Evolutionary conservation across 2,113 vertebrate genomes (phyloP).

Genomic region (Mastomys coucha): DNA sequence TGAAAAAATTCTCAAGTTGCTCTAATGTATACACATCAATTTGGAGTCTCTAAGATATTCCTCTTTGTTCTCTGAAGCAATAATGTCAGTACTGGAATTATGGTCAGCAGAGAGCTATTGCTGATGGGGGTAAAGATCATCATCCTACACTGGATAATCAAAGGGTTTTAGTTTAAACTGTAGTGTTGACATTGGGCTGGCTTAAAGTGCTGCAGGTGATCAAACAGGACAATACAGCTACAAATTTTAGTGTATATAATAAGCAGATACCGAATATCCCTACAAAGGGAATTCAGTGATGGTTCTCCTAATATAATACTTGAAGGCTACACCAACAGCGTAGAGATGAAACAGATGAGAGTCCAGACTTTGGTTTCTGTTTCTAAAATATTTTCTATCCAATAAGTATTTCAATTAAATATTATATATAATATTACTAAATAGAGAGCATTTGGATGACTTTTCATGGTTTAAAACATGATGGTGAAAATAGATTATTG

Average conservation of each 20-base stretch:
- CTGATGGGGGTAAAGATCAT: conserved; percentile 42
- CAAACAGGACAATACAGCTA: neutral
- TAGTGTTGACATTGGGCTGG: neutral
- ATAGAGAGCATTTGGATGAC: neutral
- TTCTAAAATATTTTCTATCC: conserved; percentile 9
- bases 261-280: neutral
- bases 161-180: conserved; percentile 20
- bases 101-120: conserved; percentile 8
- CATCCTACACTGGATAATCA: conserved; percentile 5
- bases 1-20: conserved; percentile 2
- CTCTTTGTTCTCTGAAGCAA: neutral
- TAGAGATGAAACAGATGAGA: neutral
- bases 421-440: neutral
- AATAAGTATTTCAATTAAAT: neutral
- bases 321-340: neutral
- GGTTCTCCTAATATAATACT: neutral
- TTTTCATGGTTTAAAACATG: neutral
- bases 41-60: neutral
- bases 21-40: neutral
- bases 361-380: neutral
- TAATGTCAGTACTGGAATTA: conserved; percentile 4
- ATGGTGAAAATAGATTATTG: neutral
- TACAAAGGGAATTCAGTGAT: neutral
- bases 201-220: neutral
- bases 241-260: conserved; percentile 28